Evolutionary conservation across 1,140 invertebrate species (phyloP).

Genomic region (Brachystomella parvula): DNA sequence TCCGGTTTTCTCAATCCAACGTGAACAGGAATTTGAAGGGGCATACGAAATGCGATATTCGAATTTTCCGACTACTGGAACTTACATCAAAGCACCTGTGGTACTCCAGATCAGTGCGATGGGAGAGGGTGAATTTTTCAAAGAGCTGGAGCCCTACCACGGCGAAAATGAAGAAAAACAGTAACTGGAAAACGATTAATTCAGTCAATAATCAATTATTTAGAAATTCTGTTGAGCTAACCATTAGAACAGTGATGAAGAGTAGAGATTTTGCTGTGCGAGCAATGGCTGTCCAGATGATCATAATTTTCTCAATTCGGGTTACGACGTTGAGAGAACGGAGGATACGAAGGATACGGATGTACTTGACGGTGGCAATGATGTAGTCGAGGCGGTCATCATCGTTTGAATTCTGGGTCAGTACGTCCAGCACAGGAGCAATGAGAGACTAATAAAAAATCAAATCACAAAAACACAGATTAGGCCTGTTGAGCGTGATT

Average conservation of each 20-base stretch:
- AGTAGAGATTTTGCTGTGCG: slow-evolving; percentile 29
- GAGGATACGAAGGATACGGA: slow-evolving; percentile 38
- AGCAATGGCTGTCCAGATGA: slow-evolving; percentile 37
- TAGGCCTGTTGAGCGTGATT: neutral
- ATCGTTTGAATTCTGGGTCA: slow-evolving; percentile 13
- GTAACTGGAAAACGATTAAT: no score
- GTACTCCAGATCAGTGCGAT: slow-evolving; percentile 14
- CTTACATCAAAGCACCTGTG: neutral
- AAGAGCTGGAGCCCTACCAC: slow-evolving; percentile 38
- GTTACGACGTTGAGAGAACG: slow-evolving; percentile 40
- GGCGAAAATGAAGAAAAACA: slow-evolving; percentile 40
- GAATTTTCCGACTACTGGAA: no score
- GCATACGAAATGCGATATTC: no score
- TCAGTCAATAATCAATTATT: no score
- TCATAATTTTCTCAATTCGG: slow-evolving; percentile 35
- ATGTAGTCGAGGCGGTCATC: slow-evolving; percentile 14
- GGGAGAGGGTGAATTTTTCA: slow-evolving; percentile 27
- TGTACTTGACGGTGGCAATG: slow-evolving; percentile 27
- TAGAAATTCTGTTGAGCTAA: no score
- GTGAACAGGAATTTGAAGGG: no score
- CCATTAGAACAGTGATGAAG: slow-evolving; percentile 37
- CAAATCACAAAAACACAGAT: no score
- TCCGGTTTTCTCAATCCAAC: no score
- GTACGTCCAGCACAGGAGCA: slow-evolving; percentile 29
- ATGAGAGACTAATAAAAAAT: slow-evolving; percentile 29